Conservation (phyloP, 2,797 vertebrate genomes). For the Anolis apletophallus region DNA sequence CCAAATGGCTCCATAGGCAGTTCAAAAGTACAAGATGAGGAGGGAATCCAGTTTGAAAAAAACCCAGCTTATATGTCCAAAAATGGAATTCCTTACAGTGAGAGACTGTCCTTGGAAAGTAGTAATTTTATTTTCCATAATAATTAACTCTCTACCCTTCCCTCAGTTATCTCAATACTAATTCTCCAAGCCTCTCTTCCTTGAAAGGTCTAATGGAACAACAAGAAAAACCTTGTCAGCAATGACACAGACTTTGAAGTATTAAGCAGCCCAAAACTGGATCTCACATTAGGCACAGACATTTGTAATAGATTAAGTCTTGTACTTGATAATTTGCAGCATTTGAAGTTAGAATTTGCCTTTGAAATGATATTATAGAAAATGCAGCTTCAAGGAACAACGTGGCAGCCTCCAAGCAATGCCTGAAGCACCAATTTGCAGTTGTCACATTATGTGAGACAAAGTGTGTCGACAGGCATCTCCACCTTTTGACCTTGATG, state of each 20-base stretch:
- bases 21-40: background rate
- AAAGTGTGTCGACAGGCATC: slow-evolving; percentile 76
- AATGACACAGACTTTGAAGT: slow-evolving; percentile 12
- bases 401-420: slow-evolving; percentile 67
- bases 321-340: slow-evolving; percentile 56
- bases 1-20: background rate
- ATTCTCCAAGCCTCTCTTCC: background rate
- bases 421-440: slow-evolving; percentile 70
- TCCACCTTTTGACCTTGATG: slow-evolving; percentile 80
- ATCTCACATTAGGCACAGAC: slow-evolving; percentile 52
- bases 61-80: background rate
- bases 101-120: background rate
- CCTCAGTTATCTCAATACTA: background rate
- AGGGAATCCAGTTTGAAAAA: background rate
- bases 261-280: slow-evolving; percentile 42
- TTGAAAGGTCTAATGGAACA: background rate
- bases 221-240: slow-evolving; percentile 2
- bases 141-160: background rate
- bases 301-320: slow-evolving; percentile 57
- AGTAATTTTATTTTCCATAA: slow-evolving; percentile 3
- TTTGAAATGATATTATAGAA: slow-evolving; percentile 63
- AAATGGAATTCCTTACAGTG: background rate
- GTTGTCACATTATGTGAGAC: slow-evolving; percentile 76
- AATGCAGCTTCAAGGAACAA: slow-evolving; percentile 65
- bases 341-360: slow-evolving; percentile 67